Base-by-base conservation (phyloP, 2,113 vertebrate species). In the Ageneiosus marmoratus region DNA sequence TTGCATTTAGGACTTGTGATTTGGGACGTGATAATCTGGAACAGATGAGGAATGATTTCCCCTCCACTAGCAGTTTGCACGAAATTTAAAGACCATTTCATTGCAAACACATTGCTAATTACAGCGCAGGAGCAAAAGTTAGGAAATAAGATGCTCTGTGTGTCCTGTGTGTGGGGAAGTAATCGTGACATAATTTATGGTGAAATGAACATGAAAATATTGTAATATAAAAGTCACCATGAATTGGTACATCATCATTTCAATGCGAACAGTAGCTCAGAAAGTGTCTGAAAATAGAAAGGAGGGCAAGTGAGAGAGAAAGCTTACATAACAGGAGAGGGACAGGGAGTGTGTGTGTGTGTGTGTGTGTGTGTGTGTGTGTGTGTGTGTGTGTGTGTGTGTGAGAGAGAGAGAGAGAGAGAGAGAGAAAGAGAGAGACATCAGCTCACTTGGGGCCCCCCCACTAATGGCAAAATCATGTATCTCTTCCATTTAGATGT, bases 401-500 rank as follows among this genome's bases (percentile, higher is more conserved):
- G 79, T 58, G 50, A n/a, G n/a, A n/a, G n/a, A 7, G 41, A 13
- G 20, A 24, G 22, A 46, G 69, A 72, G 32, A 44, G 63, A 67
- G 63, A 67, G 18, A 11, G 18, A 44, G 34, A 44, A 20, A 44
- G 67, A 70, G 37, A 70, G 34, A 46, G 69, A 74, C 16, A 65
- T 63, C 53, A 22, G 76, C 51, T 20, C 76, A 0, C 72, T 74
- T 56, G 41, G n/a, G 76, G 53, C 60, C 58, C 53, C 50, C 79
- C 56, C 27, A 32, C 86, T 86, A 90, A 88, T 88, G 84, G 79
- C 37, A 44, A 83, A 88, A 78, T 62, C 55, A 34, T 85, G 86
- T 87, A 84, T 46, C 63, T 29, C n/a, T 22, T 85, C 86, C 73
- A 80, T 86, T 84, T 81, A 79, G 77, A 55, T 86, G 55, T 22